Conservation (phyloP, 2,113 vertebrate genomes). For the Scopus umbretta region DNA sequence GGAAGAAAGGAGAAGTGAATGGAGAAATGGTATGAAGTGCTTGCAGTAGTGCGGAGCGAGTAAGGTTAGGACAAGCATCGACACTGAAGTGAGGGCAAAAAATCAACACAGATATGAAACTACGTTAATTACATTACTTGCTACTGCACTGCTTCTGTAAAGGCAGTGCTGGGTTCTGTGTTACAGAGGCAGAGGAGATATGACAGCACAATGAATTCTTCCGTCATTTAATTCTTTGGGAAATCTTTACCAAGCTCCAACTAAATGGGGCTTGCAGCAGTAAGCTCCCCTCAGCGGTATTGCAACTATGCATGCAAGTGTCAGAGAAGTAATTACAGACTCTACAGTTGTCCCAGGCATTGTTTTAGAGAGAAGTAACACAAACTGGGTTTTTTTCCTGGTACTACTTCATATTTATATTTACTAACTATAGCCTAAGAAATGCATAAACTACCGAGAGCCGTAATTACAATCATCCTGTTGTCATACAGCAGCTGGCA, state of each 20-base stretch:
- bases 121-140: neutral
- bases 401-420: neutral
- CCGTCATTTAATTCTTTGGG: neutral
- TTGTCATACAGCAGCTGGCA: constrained; percentile 31
- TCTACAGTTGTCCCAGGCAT: neutral
- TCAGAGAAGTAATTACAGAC: constrained; percentile 21
- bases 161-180: neutral
- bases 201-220: constrained; percentile 11
- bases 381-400: neutral
- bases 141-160: neutral
- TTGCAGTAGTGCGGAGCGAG: accelerated
- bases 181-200: neutral
- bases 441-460: neutral
- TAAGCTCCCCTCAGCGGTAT: neutral
- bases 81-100: neutral
- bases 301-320: neutral
- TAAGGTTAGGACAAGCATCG: neutral
- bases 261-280: neutral
- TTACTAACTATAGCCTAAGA: neutral
- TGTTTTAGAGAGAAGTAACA: neutral
- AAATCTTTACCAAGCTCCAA: constrained; percentile 4
- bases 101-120: neutral
- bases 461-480: neutral
- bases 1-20: neutral
- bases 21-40: neutral